Conservation (phyloP, 2,888 invertebrate species). For the Chymomyza amoena region DNA sequence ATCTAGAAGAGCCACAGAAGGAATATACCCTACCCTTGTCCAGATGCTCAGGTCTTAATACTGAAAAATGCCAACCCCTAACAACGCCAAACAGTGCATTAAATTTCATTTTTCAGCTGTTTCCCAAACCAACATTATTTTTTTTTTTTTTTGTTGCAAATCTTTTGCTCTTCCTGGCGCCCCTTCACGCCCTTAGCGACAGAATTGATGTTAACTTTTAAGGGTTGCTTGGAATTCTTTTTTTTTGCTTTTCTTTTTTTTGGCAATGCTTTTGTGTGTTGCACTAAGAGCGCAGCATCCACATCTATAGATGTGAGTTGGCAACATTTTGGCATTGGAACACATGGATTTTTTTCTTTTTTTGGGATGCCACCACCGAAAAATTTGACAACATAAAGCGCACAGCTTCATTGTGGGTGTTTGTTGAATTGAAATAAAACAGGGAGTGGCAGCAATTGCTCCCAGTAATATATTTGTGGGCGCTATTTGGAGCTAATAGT, state of each 20-base stretch:
- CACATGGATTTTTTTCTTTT: neutral
- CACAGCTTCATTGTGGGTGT: neutral
- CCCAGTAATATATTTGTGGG: neutral
- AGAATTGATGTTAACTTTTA: conserved; percentile 34
- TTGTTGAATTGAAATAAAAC: neutral
- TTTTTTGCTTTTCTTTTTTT: conserved; percentile 22
- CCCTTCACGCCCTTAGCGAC: conserved; percentile 50
- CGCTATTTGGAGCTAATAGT: neutral
- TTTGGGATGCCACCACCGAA: neutral
- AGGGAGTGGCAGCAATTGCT: neutral
- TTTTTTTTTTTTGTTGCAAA: conserved; percentile 38
- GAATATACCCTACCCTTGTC: neutral
- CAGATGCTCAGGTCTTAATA: neutral
- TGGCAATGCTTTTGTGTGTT: neutral
- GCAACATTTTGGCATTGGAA: conserved; percentile 43
- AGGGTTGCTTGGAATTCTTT: conserved; percentile 42
- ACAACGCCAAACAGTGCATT: conserved; percentile 29
- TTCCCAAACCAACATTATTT: conserved; percentile 27
- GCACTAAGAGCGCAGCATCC: neutral
- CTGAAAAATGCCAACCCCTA: conserved; percentile 8
- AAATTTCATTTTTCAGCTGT: conserved; percentile 55
- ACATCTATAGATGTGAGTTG: neutral
- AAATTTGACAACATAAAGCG: neutral
- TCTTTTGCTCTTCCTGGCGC: conserved; percentile 43
- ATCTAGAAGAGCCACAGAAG: neutral